Evolutionary conservation across 2,888 invertebrate genomes (phyloP).

Genomic region (Monopis laevigella): DNA sequence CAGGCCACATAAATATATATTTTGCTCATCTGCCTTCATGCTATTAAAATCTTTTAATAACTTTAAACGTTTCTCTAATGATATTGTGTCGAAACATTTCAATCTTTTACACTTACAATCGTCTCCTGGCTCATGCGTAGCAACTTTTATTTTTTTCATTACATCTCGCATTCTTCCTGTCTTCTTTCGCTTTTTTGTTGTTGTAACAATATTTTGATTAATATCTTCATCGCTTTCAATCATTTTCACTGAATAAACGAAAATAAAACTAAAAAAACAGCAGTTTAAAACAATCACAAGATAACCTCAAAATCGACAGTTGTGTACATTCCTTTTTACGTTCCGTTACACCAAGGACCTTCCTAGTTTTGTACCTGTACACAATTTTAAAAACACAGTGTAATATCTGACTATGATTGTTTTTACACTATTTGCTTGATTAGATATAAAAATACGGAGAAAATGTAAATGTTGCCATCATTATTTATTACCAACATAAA

Average conservation of each 20-base stretch:
- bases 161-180: conserved; percentile 18
- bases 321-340: conserved; percentile 16
- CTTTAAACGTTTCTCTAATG: conserved; percentile 12
- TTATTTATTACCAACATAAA: no score
- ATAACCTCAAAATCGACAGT: conserved; percentile 12
- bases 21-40: conserved; percentile 2
- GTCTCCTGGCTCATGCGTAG: conserved; percentile 14
- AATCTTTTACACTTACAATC: conserved; percentile 15
- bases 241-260: conserved; percentile 7
- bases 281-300: conserved; percentile 13
- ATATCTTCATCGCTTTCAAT: conserved; percentile 13
- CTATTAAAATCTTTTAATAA: conserved; percentile 7
- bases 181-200: conserved; percentile 17
- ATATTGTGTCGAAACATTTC: conserved; percentile 16
- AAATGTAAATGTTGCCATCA: conserved; percentile 14
- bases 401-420: conserved; percentile 15
- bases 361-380: conserved; percentile 16
- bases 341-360: conserved; percentile 17
- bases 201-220: conserved; percentile 8
- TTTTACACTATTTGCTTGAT: conserved; percentile 12
- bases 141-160: conserved; percentile 17
- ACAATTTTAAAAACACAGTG: no score
- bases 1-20: conserved; percentile 11
- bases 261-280: conserved; percentile 8
- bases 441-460: conserved; percentile 13